These are phyloP conservation scores for Chionoecetes opilio DNA, from an alignment of 1,140 invertebrate genomes.

Conservation along the genomic window DNA sequence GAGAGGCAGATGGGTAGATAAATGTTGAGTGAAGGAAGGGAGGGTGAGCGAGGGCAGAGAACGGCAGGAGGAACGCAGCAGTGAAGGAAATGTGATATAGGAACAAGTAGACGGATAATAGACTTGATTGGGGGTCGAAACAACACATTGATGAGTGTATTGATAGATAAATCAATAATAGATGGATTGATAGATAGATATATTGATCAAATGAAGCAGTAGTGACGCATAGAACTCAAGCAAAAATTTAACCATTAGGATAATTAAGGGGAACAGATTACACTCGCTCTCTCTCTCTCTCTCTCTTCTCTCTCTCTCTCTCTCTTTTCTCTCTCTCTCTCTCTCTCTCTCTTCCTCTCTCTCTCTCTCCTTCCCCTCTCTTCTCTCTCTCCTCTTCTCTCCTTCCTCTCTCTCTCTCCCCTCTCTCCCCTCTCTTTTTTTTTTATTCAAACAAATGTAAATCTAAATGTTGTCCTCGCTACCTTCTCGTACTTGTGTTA, in stretches of 20 bases:
- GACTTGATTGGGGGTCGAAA: background rate
- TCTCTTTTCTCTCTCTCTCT: background rate
- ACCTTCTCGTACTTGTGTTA: background rate
- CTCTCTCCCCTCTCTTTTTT: background rate
- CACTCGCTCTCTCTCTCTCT: background rate
- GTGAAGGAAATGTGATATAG: background rate
- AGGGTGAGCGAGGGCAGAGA: background rate
- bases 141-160: background rate
- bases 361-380: background rate
- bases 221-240: background rate
- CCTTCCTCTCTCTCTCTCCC: background rate
- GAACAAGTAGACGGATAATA: background rate
- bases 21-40: background rate
- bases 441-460: too few species aligned
- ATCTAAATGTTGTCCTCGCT: too few species aligned
- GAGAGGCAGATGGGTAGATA: slow-evolving; percentile 6
- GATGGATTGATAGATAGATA: background rate
- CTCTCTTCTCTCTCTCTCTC: background rate
- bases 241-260: background rate
- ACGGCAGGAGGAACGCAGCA: background rate
- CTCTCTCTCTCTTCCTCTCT: background rate
- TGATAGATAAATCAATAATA: background rate
- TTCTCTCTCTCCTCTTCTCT: background rate
- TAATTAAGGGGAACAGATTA: background rate
- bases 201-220: background rate